A percentile compares a stretch with the other conserved stretches of the same genome.
phyloP scores from a whole-genome alignment of 2,797 vertebrate genomes.

The Euphonia xanthogaster region DNA sequence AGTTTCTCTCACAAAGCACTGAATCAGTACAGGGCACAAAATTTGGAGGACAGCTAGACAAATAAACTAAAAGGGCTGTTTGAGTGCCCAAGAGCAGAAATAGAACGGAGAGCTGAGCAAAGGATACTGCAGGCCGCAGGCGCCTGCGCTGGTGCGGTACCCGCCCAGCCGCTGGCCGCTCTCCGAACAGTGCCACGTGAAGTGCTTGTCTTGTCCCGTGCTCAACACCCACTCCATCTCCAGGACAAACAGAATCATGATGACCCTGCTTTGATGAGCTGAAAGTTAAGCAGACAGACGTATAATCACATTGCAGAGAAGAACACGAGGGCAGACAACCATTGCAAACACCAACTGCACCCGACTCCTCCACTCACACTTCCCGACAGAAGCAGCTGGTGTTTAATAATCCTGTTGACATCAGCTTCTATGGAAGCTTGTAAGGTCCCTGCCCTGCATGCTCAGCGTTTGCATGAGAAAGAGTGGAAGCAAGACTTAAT shows the following conservation, averaged over 20 bases:
- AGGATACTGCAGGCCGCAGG: slow-evolving; percentile 98
- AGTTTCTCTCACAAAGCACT: background rate
- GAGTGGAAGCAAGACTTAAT: background rate
- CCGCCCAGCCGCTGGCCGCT: slow-evolving; percentile 90
- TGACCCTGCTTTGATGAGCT: slow-evolving; percentile 94
- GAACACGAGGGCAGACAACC: background rate
- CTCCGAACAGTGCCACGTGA: slow-evolving; percentile 97
- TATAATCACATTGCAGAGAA: background rate
- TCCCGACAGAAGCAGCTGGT: background rate
- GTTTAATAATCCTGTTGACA: background rate
- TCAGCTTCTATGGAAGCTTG: background rate
- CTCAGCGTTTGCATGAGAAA: background rate
- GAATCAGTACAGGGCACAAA: background rate
- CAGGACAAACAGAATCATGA: slow-evolving; percentile 93
- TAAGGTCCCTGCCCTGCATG: background rate
- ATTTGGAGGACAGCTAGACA: background rate
- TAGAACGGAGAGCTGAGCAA: slow-evolving; percentile 61
- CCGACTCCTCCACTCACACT: background rate
- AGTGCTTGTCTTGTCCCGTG: slow-evolving; percentile 92
- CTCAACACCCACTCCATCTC: slow-evolving; percentile 98
- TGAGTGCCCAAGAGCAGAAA: slow-evolving; percentile 38
- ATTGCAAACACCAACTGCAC: background rate
- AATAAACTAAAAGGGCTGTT: background rate
- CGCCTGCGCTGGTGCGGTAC: slow-evolving; percentile 87
- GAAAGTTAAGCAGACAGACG: slow-evolving; percentile 48